These are phyloP conservation scores for Uropsilus gracilis DNA, from an alignment of 2,113 vertebrate species.

Conservation along the genomic window DNA sequence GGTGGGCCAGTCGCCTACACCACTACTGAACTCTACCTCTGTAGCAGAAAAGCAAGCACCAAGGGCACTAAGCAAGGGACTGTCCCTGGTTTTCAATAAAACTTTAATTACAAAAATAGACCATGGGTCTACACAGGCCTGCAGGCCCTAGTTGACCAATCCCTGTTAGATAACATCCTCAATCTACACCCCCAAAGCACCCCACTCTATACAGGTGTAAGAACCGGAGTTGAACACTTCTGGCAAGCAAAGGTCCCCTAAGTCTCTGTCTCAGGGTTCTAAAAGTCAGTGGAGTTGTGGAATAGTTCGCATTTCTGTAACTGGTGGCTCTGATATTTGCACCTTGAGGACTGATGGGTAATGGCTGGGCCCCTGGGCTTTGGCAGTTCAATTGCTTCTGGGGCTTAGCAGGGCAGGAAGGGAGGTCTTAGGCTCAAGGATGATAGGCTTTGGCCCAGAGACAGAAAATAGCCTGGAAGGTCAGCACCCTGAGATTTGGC, in stretches of 20 bases:
- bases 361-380: no score
- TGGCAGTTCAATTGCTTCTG: no score
- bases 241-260: background rate
- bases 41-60: background rate
- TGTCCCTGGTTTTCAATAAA: background rate
- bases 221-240: background rate
- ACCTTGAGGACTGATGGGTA: no score
- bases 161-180: background rate
- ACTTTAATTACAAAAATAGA: background rate
- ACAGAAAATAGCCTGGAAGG: no score
- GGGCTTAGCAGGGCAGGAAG: no score
- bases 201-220: background rate
- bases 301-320: no score
- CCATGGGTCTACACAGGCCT: no score
- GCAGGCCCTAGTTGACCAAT: fast-evolving
- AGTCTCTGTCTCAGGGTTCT: fast-evolving
- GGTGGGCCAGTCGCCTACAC: no score
- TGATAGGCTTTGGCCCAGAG: no score
- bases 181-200: fast-evolving
- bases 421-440: no score
- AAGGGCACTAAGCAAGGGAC: background rate
- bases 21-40: background rate
- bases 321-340: no score
- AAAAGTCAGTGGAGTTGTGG: background rate
- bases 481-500: no score